A percentile compares a stretch with the other conserved stretches of the same genome.
Evolutionary conservation across 2,113 vertebrate species (phyloP).

Genomic region (Zosterops pallidus): DNA sequence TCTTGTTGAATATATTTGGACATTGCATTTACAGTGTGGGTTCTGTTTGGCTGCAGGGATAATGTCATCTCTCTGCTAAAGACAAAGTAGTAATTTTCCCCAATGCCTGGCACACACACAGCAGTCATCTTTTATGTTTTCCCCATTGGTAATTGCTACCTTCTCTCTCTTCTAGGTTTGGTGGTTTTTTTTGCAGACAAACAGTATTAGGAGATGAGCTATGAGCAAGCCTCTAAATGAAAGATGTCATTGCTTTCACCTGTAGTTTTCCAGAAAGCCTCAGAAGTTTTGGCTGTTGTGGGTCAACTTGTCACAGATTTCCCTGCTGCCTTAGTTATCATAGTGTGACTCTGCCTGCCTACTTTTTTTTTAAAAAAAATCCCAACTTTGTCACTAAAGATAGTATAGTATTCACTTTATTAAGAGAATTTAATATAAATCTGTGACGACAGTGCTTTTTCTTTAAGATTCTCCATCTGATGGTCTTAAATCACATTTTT

Average conservation of each 20-base stretch:
- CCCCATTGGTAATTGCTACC: conserved; percentile 58
- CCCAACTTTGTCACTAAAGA: background rate
- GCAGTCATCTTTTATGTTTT: conserved; percentile 59
- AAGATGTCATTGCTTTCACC: conserved; percentile 48
- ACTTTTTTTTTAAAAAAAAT: background rate
- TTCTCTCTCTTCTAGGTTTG: background rate
- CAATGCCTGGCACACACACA: background rate
- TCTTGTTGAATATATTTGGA: background rate
- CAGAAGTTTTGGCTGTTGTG: conserved; percentile 12
- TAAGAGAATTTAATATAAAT: background rate
- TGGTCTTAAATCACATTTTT: background rate
- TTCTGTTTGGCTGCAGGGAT: conserved; percentile 45
- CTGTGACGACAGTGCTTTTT: background rate
- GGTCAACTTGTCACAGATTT: background rate
- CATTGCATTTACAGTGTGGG: conserved; percentile 4
- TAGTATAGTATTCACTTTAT: background rate
- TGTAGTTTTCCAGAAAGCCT: conserved; percentile 21
- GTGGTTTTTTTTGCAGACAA: background rate
- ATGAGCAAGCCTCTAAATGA: conserved; percentile 45
- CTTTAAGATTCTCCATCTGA: background rate
- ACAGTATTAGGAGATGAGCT: conserved; percentile 33
- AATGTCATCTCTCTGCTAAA: conserved; percentile 50
- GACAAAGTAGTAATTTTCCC: conserved; percentile 63
- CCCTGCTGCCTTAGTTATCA: background rate
- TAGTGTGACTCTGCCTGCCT: background rate